A percentile compares a stretch with the other conserved stretches of the same genome.
phyloP scores from a whole-genome alignment of 2,888 invertebrate species.

The Electrophaes corylata region DNA sequence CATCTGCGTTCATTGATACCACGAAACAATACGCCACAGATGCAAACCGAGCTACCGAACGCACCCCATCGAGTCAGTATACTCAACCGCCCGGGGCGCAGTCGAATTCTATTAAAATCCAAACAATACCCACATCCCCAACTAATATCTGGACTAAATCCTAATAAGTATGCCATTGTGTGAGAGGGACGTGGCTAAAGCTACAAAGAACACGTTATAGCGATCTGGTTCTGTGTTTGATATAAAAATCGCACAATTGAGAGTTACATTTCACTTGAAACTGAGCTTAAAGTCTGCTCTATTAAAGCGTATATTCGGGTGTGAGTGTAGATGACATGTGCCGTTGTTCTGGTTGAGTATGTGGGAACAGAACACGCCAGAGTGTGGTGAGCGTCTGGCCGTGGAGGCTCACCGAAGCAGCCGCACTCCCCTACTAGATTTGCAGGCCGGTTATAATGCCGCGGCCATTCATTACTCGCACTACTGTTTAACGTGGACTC shows the following conservation, averaged over 20 bases:
- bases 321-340: conserved; percentile 39
- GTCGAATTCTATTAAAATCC: conserved; percentile 82
- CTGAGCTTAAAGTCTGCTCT: conserved; percentile 20
- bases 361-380: conserved; percentile 71
- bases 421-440: conserved; percentile 83
- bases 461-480: conserved; percentile 76
- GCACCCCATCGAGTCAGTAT: conserved; percentile 50
- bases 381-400: conserved; percentile 83
- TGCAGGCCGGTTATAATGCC: conserved; percentile 81
- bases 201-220: conserved; percentile 84
- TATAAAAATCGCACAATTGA: conserved; percentile 27
- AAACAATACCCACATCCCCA: conserved; percentile 83
- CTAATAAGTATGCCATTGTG: conserved; percentile 85
- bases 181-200: conserved; percentile 80
- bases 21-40: conserved; percentile 60
- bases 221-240: conserved; percentile 62
- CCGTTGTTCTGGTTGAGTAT: conserved; percentile 44
- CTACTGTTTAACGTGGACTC: conserved; percentile 75
- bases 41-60: conserved; percentile 51
- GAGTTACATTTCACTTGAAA: conserved; percentile 27
- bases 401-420: conserved; percentile 82
- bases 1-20: conserved; percentile 43
- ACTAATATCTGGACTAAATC: conserved; percentile 85
- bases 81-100: conserved; percentile 76
- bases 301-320: conserved; percentile 40